Evolutionary conservation across 2,797 vertebrate genomes (phyloP).

Genomic region (Takifugu rubripes): DNA sequence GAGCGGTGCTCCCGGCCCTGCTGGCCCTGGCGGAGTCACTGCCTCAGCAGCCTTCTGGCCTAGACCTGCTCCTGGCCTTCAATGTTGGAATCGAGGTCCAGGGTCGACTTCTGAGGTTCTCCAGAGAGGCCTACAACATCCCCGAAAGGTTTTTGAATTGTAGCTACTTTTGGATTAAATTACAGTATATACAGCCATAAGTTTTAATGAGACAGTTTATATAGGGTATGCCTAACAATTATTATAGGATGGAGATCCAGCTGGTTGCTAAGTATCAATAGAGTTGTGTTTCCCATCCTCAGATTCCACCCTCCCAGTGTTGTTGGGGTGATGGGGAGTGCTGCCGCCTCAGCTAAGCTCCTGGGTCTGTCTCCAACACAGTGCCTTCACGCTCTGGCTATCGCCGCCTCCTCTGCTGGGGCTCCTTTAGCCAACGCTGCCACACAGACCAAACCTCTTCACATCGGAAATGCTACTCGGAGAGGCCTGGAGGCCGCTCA

Average conservation of each 20-base stretch:
- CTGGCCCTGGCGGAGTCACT: constrained; percentile 83
- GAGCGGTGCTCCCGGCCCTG: constrained; percentile 83
- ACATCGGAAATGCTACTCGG: constrained; percentile 84
- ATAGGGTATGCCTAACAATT: no score
- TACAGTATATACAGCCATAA: no score
- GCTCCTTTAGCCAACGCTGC: constrained; percentile 91
- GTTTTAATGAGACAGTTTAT: no score
- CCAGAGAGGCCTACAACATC: constrained; percentile 87
- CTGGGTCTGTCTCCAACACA: constrained; percentile 75
- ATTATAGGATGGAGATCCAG: neutral
- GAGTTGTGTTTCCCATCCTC: neutral
- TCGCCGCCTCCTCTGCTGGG: constrained; percentile 88
- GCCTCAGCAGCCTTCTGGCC: constrained; percentile 78
- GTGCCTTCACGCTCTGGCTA: constrained; percentile 83
- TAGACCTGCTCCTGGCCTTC: constrained; percentile 89
- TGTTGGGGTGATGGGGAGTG: constrained; percentile 90
- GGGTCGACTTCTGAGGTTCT: constrained; percentile 86
- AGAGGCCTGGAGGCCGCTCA: constrained; percentile 85
- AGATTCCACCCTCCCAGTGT: constrained; percentile 94
- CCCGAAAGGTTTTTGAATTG: constrained; percentile 80
- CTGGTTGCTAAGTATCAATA: neutral
- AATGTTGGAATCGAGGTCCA: constrained; percentile 91
- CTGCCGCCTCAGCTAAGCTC: constrained; percentile 87
- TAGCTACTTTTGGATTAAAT: no score
- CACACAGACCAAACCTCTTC: constrained; percentile 92